Percentiles rank a stretch among this genome's conserved stretches.
These are phyloP conservation scores for Amphiura filiformis DNA, from an alignment of 35 echinoderm and acorn worm genomes.

Conservation along the genomic window DNA sequence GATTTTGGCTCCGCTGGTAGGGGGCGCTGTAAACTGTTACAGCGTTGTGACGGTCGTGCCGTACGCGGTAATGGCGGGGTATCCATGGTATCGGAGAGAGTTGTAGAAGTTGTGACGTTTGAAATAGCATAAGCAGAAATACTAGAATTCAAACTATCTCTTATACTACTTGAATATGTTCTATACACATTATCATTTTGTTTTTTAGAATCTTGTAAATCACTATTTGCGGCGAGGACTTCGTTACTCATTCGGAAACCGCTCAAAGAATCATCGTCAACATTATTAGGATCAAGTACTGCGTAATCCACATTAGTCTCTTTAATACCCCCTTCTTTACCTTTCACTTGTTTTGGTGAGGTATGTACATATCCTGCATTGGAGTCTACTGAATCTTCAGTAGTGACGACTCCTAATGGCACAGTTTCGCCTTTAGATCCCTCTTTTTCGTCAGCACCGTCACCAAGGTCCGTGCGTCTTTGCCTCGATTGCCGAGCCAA, in stretches of 20 bases:
- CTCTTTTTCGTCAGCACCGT: neutral
- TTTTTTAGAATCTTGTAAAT: neutral
- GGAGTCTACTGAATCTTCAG: neutral
- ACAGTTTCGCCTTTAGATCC: neutral
- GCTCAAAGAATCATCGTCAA: neutral
- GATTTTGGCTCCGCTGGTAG: neutral
- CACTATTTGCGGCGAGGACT: neutral
- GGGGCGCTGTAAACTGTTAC: neutral
- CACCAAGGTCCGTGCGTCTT: neutral
- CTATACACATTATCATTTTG: neutral
- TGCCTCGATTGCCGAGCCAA: neutral
- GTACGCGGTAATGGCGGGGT: neutral
- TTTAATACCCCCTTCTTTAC: neutral
- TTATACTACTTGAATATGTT: neutral
- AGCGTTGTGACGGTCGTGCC: neutral
- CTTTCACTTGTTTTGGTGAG: neutral
- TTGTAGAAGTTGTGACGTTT: neutral
- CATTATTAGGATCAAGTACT: neutral
- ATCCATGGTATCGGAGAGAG: neutral
- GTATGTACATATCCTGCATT: neutral
- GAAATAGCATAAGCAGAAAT: neutral
- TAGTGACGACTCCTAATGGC: neutral
- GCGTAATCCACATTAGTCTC: slow-evolving; percentile 4
- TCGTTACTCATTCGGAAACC: neutral
- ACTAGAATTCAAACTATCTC: neutral